Base-by-base conservation (phyloP, 64 coral and sea anemone genomes). In the Hydrozoanthus tunicans region DNA sequence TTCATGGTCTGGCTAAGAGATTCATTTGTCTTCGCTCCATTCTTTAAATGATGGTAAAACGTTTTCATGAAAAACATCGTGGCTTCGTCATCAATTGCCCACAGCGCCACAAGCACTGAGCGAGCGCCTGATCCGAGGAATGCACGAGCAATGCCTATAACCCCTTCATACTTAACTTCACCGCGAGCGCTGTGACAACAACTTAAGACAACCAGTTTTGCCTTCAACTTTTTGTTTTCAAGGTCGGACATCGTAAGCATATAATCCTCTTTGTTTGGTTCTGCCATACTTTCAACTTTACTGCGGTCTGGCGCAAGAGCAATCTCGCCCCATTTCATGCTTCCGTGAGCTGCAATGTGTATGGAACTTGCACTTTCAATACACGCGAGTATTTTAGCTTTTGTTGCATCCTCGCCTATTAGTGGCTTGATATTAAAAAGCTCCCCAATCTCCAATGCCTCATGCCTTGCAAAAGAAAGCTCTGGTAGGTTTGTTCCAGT, bases 101-200 rank as follows among this genome's bases (percentile, higher is more conserved):
- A 24, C 73, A 66, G 64, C 64, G 64, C 64, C 12, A 66, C 64
- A 66, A 66, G 55, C 58, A 89, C 67, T 24, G 15, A 70, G 26
- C 62, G 63, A 74, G 85, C 85, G 23, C 63, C 85, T n/a, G 32
- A 43, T 43, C 32, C 32, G 32, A 43, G 32, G 32, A 70, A 89
- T 20, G 85, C 32, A 4, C 62, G 67, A 43, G 86, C 86, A 54
- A 89, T 76, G 52, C 86, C 86, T 6, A 89, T 61, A 89, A 25
- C 23, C 26, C 64, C 64, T 15, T 66, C 64, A 66, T 4, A 66
- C 12, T 66, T 66, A 13, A 66, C 11, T 17, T 66, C 43, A 12
- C 86, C 86, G 7, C 66, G 70, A 3, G 32, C 86, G 62, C 86
- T 89, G 57, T 89, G 86, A 60, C 86, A 89, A 56, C 86, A 89